Conservation (phyloP, 2,113 vertebrate genomes). For the Tor tambroides region DNA sequence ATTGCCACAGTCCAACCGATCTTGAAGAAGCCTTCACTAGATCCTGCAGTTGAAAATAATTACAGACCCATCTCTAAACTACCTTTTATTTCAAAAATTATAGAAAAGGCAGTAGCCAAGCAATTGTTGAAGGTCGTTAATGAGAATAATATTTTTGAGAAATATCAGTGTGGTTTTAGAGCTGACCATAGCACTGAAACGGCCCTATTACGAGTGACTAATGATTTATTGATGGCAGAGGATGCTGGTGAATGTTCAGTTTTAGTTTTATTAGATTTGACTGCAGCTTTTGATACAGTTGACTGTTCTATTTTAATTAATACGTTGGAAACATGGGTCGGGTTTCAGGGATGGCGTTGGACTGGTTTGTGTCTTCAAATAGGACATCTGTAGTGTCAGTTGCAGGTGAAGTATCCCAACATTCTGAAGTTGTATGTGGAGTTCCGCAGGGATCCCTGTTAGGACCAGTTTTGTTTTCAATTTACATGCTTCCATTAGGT, state of each 20-base stretch:
- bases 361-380: background rate
- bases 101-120: too few relatives aligned
- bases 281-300: background rate
- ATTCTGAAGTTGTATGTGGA: too few relatives aligned
- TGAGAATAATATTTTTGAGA: too few relatives aligned
- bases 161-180: background rate
- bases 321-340: too few relatives aligned
- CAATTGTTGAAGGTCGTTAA: too few relatives aligned
- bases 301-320: too few relatives aligned
- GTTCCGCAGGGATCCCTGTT: background rate
- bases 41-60: background rate
- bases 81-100: too few relatives aligned
- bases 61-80: background rate
- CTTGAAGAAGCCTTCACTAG: background rate
- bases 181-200: background rate
- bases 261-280: background rate
- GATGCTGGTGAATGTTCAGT: background rate
- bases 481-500: too few relatives aligned
- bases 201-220: background rate
- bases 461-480: background rate
- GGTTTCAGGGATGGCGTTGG: too few relatives aligned
- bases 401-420: too few relatives aligned
- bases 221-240: conserved; percentile 1
- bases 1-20: background rate
- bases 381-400: too few relatives aligned